Percentiles rank a stretch among this genome's conserved stretches.
Evolutionary conservation across 2,113 vertebrate species (phyloP).

Genomic region (Microtus richardsoni): DNA sequence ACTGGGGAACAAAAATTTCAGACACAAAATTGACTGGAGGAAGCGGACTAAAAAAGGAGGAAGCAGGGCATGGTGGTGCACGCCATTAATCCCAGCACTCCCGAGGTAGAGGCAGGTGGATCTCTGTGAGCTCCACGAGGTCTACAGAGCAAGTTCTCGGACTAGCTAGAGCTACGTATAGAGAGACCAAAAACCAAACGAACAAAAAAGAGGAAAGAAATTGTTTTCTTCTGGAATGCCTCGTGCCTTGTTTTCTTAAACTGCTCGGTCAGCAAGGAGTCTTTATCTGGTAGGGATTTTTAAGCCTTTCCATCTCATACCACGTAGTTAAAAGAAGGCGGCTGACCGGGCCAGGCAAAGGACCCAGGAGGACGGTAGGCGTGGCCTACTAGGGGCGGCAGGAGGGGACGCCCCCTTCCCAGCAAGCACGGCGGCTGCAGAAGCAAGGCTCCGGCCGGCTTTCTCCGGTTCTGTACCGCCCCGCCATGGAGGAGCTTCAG

Average conservation of each 20-base stretch:
- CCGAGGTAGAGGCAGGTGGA: background rate
- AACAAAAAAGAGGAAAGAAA: background rate
- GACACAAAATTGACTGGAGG: background rate
- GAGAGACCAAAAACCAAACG: background rate
- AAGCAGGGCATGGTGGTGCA: background rate
- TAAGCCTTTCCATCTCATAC: rapidly evolving
- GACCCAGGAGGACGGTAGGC: rapidly evolving
- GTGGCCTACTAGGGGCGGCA: background rate
- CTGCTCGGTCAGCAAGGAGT: background rate
- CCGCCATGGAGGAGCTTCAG: conserved; percentile 12
- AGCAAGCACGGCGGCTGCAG: background rate
- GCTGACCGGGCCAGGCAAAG: rapidly evolving
- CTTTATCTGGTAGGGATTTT: background rate
- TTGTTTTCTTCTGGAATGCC: background rate
- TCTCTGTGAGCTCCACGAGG: background rate
- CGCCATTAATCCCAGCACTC: background rate
- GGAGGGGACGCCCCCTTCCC: conserved; percentile 64
- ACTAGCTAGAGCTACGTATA: background rate
- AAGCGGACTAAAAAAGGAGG: background rate
- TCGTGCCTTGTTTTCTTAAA: conserved; percentile 39
- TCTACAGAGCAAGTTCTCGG: background rate
- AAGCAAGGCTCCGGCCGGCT: background rate
- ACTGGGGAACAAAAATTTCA: background rate
- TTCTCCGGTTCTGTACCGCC: rapidly evolving
- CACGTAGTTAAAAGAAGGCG: rapidly evolving